phyloP scores from a whole-genome alignment of 2,888 invertebrate species.

The Vannuccia rotundouncinata region DNA sequence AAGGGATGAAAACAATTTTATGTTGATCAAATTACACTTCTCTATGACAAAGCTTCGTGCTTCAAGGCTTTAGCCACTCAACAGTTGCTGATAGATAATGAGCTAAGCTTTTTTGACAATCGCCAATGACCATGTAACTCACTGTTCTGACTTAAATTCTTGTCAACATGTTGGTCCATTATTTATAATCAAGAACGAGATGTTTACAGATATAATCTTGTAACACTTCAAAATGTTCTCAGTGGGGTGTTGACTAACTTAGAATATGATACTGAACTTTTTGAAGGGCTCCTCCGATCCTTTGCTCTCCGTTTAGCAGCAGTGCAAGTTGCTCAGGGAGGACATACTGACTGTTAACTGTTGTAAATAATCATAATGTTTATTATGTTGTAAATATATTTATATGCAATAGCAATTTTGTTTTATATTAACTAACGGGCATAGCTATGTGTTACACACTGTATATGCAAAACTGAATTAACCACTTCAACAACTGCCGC shows the following conservation, averaged over 20 bases:
- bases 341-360: not conserved
- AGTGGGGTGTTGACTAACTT: not conserved
- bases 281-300: not conserved
- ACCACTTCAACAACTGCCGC: no score
- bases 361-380: not conserved
- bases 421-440: conserved; percentile 5
- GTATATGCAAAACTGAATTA: no score
- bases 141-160: conserved; percentile 12
- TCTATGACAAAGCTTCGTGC: conserved; percentile 11
- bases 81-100: conserved; percentile 9
- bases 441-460: no score
- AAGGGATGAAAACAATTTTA: not conserved
- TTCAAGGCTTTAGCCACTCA: conserved; percentile 15
- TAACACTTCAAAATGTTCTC: conserved; percentile 20
- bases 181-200: not conserved
- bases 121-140: conserved; percentile 14
- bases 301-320: not conserved
- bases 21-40: not conserved
- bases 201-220: conserved; percentile 11
- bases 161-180: not conserved
- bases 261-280: conserved; percentile 3
- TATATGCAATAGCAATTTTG: not conserved
- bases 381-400: not conserved
- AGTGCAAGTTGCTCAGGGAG: not conserved
- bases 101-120: conserved; percentile 3